phyloP scores from a whole-genome alignment of 64 coral and sea anemone species.

The Acropora yongei region DNA sequence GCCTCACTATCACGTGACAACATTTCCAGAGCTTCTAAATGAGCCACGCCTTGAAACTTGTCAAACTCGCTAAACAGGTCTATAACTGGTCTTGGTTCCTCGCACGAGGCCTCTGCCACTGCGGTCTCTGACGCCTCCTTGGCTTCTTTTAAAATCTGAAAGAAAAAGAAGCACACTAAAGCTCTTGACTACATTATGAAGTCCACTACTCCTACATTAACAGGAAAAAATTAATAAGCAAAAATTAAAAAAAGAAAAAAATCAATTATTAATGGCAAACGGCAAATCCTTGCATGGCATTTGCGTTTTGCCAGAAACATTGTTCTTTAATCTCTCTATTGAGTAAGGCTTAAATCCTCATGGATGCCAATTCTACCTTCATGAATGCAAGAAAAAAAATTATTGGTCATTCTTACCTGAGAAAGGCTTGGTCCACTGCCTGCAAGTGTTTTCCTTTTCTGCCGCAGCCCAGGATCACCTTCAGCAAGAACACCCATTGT shows the following conservation, averaged over 20 bases:
- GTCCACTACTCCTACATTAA: too few species aligned
- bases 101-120: not conserved
- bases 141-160: conserved; percentile 81
- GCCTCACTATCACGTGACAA: conserved; percentile 81
- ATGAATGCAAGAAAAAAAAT: not conserved
- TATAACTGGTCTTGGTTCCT: conserved; percentile 46
- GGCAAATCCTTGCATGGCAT: too few species aligned
- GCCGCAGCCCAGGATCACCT: conserved; percentile 84
- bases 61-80: conserved; percentile 95
- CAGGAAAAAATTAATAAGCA: too few species aligned
- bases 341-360: too few species aligned
- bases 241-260: too few species aligned
- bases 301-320: too few species aligned
- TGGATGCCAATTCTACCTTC: too few species aligned
- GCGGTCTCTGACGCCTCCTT: conserved; percentile 86
- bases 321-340: too few species aligned
- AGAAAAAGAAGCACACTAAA: not conserved
- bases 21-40: conserved; percentile 97
- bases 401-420: conserved; percentile 44
- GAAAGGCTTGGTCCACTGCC: conserved; percentile 83
- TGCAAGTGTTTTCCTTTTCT: conserved; percentile 72
- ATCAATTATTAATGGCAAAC: too few species aligned
- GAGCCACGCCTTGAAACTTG: conserved; percentile 93
- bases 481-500: conserved; percentile 98
- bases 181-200: not conserved